These are phyloP conservation scores for Steinernema khuongi DNA, from an alignment of 1,140 invertebrate genomes.

Conservation along the genomic window DNA sequence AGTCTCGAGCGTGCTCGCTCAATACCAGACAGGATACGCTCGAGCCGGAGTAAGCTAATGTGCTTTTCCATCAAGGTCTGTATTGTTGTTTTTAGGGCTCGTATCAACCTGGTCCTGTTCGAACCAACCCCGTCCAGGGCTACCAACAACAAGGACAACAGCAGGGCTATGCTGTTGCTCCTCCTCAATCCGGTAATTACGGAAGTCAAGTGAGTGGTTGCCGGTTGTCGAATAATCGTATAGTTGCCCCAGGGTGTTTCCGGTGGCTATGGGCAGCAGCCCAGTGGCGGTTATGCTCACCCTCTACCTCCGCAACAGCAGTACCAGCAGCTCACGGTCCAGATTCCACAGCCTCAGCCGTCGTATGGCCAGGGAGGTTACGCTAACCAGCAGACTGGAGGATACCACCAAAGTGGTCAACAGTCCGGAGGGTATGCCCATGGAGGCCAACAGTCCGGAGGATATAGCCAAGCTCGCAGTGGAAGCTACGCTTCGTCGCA, in stretches of 20 bases:
- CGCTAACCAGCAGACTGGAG: not conserved
- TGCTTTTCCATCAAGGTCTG: not conserved
- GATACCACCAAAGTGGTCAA: not conserved
- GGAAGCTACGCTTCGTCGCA: too few species aligned
- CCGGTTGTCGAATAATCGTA: not conserved
- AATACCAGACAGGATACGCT: not conserved
- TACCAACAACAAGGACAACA: too few species aligned
- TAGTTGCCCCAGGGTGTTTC: not conserved
- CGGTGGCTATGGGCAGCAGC: not conserved
- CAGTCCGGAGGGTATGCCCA: not conserved
- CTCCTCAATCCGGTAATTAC: not conserved
- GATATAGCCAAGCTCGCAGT: slow-evolving; percentile 1
- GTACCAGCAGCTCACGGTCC: not conserved
- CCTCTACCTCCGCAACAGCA: too few species aligned
- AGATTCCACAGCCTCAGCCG: not conserved
- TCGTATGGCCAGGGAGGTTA: not conserved
- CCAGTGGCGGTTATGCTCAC: not conserved
- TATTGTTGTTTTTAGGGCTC: not conserved
- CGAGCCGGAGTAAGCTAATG: not conserved
- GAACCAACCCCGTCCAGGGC: not conserved
- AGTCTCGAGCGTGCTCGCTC: slow-evolving; percentile 4
- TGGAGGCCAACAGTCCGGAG: not conserved
- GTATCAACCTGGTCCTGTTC: not conserved
- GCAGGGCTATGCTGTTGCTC: slow-evolving; percentile 7
- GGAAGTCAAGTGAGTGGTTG: not conserved